Evolutionary conservation across 2,888 invertebrate species (phyloP).

Genomic region (Leptopterna dolabrata): DNA sequence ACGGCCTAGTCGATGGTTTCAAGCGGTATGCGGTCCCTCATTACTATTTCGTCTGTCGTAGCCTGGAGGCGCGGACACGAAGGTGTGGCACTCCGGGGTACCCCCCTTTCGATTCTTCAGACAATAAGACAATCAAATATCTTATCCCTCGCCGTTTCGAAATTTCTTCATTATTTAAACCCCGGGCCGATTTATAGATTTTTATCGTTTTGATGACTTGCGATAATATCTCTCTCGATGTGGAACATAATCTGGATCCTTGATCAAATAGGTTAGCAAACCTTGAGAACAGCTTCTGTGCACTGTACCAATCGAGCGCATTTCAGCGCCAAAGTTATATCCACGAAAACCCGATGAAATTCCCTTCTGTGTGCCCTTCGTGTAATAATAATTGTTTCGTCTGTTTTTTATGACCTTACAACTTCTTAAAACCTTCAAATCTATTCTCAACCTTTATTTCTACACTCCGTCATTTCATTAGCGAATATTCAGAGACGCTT

Average conservation of each 20-base stretch:
- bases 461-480: too few species aligned
- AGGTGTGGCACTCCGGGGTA: background rate
- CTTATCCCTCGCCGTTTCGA: background rate
- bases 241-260: background rate
- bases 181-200: background rate
- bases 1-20: background rate
- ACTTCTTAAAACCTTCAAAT: too few species aligned
- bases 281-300: background rate
- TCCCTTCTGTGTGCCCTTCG: too few species aligned
- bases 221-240: background rate
- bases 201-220: background rate
- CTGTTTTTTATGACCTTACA: too few species aligned
- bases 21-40: background rate
- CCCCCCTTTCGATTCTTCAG: background rate
- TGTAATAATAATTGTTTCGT: too few species aligned
- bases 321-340: too few species aligned
- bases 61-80: background rate
- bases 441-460: too few species aligned
- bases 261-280: background rate
- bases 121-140: slow-evolving; percentile 7
- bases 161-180: background rate
- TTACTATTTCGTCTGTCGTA: background rate
- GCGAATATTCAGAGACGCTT: too few species aligned
- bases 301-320: too few species aligned
- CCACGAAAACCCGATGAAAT: too few species aligned